A percentile compares a stretch with the other conserved stretches of the same genome.
Conservation (phyloP, 2,797 vertebrate genomes). For the Apogon hyalosoma region DNA sequence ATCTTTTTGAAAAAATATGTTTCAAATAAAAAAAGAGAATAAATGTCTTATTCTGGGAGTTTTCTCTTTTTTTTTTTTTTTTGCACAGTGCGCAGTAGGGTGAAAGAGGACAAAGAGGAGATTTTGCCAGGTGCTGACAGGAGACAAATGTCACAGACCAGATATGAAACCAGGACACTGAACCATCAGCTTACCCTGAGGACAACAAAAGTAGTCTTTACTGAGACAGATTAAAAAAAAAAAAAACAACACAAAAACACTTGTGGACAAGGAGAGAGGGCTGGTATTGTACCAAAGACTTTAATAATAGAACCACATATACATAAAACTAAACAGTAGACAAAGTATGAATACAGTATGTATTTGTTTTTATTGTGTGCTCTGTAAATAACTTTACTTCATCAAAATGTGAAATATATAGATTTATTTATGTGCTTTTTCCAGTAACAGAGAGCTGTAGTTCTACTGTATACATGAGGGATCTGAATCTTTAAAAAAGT, state of each 20-base stretch:
- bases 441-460: constrained; percentile 8
- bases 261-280: constrained; percentile 2
- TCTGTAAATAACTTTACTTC: too few relatives aligned
- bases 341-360: too few relatives aligned
- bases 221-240: not conserved
- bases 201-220: constrained; percentile 35
- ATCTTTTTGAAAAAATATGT: constrained; percentile 1
- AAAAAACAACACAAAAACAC: constrained; percentile 14
- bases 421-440: too few relatives aligned
- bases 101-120: not conserved
- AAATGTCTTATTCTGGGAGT: not conserved
- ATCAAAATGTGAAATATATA: too few relatives aligned
- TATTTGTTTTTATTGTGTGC: too few relatives aligned
- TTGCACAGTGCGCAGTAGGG: not conserved
- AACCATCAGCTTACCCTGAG: constrained; percentile 39
- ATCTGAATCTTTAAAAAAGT: constrained; percentile 14
- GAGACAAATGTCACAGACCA: constrained; percentile 43
- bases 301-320: too few relatives aligned
- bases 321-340: too few relatives aligned
- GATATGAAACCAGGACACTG: constrained; percentile 42
- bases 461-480: not conserved
- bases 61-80: not conserved
- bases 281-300: too few relatives aligned
- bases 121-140: constrained; percentile 1
- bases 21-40: not conserved